Base-by-base conservation (phyloP, 2,888 invertebrate genomes). In the Aspidiotus rigidus region DNA sequence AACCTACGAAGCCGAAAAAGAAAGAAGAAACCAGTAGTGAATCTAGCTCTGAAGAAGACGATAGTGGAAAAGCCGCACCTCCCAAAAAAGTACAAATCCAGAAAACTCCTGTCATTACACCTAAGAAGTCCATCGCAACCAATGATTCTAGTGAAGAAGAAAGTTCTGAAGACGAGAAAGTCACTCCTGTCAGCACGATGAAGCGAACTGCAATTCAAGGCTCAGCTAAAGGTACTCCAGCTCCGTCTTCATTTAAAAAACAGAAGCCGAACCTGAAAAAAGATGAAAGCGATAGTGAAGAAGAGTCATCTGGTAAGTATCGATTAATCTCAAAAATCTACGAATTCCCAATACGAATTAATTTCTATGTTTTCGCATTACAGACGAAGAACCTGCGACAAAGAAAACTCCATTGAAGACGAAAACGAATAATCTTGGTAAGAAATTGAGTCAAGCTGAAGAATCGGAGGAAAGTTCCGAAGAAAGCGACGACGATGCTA, bases 41-140 rank as follows among this genome's bases (percentile, higher is more conserved):
- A 44, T 61, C 8, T 13, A 73, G 72, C 67, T 73, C 73, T 42
- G 76, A 75, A 64, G 74, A 74, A 62, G 74, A 74, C 16, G 70
- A 66, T 40, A 28, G 71, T 16, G 70, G 54, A 10, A 70, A 63
- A 55, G 71, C 56, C 2, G 16, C n/a, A n/a, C 7, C 9, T 56
- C n/a, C 16, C 3, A 56, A 69, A 72, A 40, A 61, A 17, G 56
- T n/a, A 16, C 16, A 11, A 16, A 17, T 16, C 7, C 49, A 11
- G 16, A 56, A 59, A 28, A 59, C 59, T 40, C 49, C 28, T 28
- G 28, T 40, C 2, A 60, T 63, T 57, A 40, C 67, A 15, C n/a
- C 70, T 40, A 61, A 53, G 11, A 49, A 72, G 64, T 17, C 63
- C 28, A 5, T 28, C 28, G 28, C 28, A 28, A 28, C 28, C 15